Percentiles rank a stretch among this genome's conserved stretches.
These are phyloP conservation scores for Trypoxylus dichotomus DNA, from an alignment of 1,140 invertebrate genomes.

Conservation along the genomic window DNA sequence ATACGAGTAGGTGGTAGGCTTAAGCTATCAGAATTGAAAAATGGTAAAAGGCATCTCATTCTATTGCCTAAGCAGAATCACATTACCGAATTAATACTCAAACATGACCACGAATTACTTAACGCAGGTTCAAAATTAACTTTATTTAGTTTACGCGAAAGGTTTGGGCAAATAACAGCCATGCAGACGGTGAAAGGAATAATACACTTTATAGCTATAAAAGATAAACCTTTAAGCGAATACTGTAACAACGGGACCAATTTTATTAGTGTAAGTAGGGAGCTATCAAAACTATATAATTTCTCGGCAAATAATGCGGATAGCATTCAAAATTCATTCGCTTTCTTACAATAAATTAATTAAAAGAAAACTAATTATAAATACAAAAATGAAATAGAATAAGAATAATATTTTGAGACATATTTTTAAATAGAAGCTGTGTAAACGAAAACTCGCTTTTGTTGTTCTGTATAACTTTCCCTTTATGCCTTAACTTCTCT, in stretches of 20 bases:
- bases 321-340: too few species aligned
- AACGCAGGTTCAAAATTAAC: neutral
- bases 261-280: neutral
- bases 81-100: constrained; percentile 37
- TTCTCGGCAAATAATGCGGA: too few species aligned
- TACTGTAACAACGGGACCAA: neutral
- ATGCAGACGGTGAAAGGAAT: neutral
- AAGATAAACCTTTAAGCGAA: neutral
- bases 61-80: constrained; percentile 28
- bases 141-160: neutral
- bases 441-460: too few species aligned
- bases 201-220: neutral
- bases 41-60: neutral
- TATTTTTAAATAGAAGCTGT: too few species aligned
- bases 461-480: too few species aligned
- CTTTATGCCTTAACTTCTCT: too few species aligned
- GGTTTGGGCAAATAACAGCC: neutral
- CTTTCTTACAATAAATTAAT: too few species aligned
- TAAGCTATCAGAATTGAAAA: neutral
- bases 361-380: too few species aligned
- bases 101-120: constrained; percentile 4
- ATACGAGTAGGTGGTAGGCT: neutral
- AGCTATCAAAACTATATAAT: neutral
- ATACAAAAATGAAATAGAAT: too few species aligned
- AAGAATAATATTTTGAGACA: too few species aligned